phyloP scores from a whole-genome alignment of 2,797 vertebrate species.

The Rallus crepitans region DNA sequence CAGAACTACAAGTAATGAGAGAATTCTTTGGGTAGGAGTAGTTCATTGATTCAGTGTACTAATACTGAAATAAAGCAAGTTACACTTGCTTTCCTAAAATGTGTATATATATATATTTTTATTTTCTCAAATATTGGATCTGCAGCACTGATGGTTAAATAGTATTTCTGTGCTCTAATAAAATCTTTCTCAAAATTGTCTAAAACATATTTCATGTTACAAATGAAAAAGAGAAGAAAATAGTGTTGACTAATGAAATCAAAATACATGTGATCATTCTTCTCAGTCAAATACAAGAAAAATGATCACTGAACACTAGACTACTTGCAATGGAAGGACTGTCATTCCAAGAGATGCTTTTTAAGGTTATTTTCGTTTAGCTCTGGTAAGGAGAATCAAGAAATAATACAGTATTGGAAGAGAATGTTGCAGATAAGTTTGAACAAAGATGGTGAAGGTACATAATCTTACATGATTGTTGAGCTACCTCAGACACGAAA shows the following conservation, averaged over 20 bases:
- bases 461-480: not conserved
- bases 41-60: not conserved
- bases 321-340: not conserved
- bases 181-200: not conserved
- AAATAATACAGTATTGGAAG: not conserved
- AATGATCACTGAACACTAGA: not conserved
- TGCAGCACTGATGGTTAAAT: not conserved
- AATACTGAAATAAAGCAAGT: not conserved
- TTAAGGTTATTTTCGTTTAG: not conserved
- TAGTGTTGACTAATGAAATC: not conserved
- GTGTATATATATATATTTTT: fast-evolving
- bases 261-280: not conserved
- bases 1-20: not conserved
- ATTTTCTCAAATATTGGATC: not conserved
- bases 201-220: not conserved
- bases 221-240: not conserved
- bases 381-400: not conserved
- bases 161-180: not conserved
- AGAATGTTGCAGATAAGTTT: not conserved
- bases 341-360: not conserved
- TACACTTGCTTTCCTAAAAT: not conserved
- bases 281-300: not conserved
- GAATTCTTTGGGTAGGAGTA: not conserved
- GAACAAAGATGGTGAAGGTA: not conserved
- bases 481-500: not conserved